Percentiles rank a stretch among this genome's conserved stretches.
phyloP scores from a whole-genome alignment of 53 echinoderm and acorn worm species.

The Pentamera pediparva region DNA sequence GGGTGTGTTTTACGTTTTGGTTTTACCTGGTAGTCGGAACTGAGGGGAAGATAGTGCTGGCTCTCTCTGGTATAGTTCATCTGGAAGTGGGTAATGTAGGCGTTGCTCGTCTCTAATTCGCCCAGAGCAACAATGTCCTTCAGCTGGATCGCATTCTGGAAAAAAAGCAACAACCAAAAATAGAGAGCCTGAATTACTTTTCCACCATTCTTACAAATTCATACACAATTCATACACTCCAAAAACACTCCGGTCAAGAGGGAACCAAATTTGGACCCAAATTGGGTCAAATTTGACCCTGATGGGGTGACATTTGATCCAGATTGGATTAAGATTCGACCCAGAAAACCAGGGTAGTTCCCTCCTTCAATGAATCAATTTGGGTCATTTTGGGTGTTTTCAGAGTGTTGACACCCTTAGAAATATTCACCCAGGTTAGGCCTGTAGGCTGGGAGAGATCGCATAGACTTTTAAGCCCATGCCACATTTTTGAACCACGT shows the following conservation, averaged over 20 bases:
- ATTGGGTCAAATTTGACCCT: not conserved
- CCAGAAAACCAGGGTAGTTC: not conserved
- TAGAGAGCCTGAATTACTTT: not conserved
- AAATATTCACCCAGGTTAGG: too few relatives aligned
- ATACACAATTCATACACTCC: not conserved
- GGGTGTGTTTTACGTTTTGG: too few relatives aligned
- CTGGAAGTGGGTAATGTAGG: slow-evolving; percentile 81
- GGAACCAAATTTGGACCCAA: not conserved
- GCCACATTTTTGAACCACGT: too few relatives aligned
- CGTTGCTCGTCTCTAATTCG: slow-evolving; percentile 72
- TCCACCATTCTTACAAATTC: not conserved
- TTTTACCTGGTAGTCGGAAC: slow-evolving; percentile 25
- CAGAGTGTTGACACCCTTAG: too few relatives aligned
- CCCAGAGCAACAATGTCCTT: slow-evolving; percentile 49
- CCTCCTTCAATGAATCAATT: not conserved
- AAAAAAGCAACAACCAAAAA: not conserved
- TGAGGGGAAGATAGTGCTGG: slow-evolving; percentile 69
- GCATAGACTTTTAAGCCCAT: too few relatives aligned
- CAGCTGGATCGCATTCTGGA: slow-evolving; percentile 28
- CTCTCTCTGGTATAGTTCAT: slow-evolving; percentile 90
- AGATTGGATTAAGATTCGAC: too few relatives aligned
- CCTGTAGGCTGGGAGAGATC: too few relatives aligned
- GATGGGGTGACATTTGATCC: too few relatives aligned
- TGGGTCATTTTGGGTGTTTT: too few relatives aligned
- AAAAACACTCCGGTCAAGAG: not conserved